These are phyloP conservation scores for Cyaniris semiargus DNA, from an alignment of 2,888 invertebrate species.

Conservation along the genomic window DNA sequence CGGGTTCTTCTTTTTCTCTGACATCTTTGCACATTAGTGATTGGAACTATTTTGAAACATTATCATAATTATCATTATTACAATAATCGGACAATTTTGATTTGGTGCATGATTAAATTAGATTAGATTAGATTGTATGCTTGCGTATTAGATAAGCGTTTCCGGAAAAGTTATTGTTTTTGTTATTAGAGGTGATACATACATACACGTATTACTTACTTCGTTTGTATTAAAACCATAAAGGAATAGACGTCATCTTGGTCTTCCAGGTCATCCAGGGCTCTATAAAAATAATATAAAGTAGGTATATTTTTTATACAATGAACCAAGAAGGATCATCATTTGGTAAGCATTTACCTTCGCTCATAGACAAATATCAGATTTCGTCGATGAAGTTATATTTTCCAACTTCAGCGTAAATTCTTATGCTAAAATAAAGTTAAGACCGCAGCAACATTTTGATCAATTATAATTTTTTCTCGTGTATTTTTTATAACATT, in stretches of 20 bases:
- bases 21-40: slow-evolving; percentile 48
- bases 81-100: slow-evolving; percentile 27
- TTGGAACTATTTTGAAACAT: slow-evolving; percentile 12
- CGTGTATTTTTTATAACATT: too few relatives aligned
- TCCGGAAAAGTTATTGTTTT: slow-evolving; percentile 9
- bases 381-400: too few relatives aligned
- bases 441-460: too few relatives aligned
- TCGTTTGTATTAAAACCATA: neutral
- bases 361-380: too few relatives aligned
- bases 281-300: too few relatives aligned
- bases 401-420: too few relatives aligned
- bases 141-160: slow-evolving; percentile 21
- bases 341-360: too few relatives aligned
- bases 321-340: too few relatives aligned
- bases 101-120: slow-evolving; percentile 14
- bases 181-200: neutral
- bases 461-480: too few relatives aligned
- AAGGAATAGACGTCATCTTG: neutral
- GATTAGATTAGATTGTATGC: slow-evolving; percentile 18
- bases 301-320: too few relatives aligned
- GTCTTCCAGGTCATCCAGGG: too few relatives aligned
- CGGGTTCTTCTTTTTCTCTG: slow-evolving; percentile 67
- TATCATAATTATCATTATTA: slow-evolving; percentile 1
- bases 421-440: too few relatives aligned
- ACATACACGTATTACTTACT: neutral